These are phyloP conservation scores for Hylaea fasciaria DNA, from an alignment of 2,888 invertebrate species.

Conservation along the genomic window DNA sequence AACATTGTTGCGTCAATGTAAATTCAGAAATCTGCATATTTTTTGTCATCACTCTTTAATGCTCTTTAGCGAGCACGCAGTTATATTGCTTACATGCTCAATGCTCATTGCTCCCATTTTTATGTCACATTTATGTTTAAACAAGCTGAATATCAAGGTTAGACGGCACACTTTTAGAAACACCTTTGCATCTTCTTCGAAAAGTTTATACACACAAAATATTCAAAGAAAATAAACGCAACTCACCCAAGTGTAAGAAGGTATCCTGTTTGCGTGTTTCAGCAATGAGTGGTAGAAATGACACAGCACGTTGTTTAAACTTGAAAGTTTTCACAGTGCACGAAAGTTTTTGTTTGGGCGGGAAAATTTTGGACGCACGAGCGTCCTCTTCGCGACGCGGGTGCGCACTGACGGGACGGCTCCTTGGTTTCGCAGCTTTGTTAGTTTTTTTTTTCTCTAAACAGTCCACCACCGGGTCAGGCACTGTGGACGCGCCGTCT, in stretches of 20 bases:
- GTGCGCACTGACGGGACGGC: conserved; percentile 59
- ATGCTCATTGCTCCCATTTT: conserved; percentile 3
- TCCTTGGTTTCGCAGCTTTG: conserved; percentile 30
- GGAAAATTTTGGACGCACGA: conserved; percentile 52
- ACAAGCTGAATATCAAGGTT: conserved; percentile 29
- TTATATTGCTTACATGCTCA: conserved; percentile 1
- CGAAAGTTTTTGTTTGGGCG: conserved; percentile 53
- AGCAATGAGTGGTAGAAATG: conserved; percentile 24
- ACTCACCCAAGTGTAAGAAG: conserved; percentile 18
- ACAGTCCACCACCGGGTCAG: conserved; percentile 52
- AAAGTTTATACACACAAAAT: conserved; percentile 7
- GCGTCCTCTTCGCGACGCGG: conserved; percentile 56
- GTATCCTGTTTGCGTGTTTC: conserved; percentile 8
- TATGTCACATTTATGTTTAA: conserved; percentile 24
- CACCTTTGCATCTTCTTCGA: conserved; percentile 15
- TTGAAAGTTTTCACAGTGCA: conserved; percentile 40
- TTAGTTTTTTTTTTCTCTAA: conserved; percentile 52
- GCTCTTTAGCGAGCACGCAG: conserved; percentile 4
- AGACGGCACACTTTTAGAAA: conserved; percentile 23
- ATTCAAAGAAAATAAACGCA: conserved; percentile 1
- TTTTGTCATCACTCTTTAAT: background rate
- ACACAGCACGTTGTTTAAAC: conserved; percentile 52
- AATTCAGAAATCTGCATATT: background rate
- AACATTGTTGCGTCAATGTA: background rate
- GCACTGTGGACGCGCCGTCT: conserved; percentile 54